A percentile compares a stretch with the other conserved stretches of the same genome.
phyloP scores from a whole-genome alignment of 23 tunicate species.

The Halocynthia roretzi region DNA sequence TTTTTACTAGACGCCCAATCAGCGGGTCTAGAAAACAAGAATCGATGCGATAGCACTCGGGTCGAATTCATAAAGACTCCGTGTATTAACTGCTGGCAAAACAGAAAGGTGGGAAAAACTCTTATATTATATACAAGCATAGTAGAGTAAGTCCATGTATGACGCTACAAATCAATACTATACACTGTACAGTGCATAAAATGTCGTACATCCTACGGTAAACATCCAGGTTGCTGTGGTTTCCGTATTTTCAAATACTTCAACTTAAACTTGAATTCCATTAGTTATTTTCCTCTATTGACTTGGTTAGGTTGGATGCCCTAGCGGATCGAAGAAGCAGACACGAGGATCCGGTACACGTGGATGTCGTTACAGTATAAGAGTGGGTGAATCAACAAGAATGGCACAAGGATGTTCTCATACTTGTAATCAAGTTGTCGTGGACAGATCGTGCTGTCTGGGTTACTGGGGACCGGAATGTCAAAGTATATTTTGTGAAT shows the following conservation, averaged over 20 bases:
- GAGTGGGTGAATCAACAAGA: slow-evolving; percentile 1
- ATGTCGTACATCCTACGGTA: too few relatives aligned
- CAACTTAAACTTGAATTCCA: background rate
- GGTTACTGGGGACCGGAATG: slow-evolving; percentile 70
- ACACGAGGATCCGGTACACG: slow-evolving; percentile 40
- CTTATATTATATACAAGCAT: background rate
- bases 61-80: too few relatives aligned
- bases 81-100: slow-evolving; percentile 25
- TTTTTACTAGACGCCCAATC: too few relatives aligned
- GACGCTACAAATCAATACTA: background rate
- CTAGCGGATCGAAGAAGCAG: slow-evolving; percentile 27
- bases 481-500: slow-evolving; percentile 26
- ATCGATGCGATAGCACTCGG: too few relatives aligned
- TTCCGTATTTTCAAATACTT: background rate
- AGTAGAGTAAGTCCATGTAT: background rate
- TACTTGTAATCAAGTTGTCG: slow-evolving; percentile 15
- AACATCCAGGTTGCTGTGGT: too few relatives aligned
- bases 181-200: too few relatives aligned
- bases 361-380: slow-evolving; percentile 42
- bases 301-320: slow-evolving; percentile 28
- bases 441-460: slow-evolving; percentile 34
- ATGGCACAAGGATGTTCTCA: slow-evolving; percentile 41
- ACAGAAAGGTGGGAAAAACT: slow-evolving; percentile 2
- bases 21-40: too few relatives aligned
- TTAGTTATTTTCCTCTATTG: slow-evolving; percentile 1